A percentile compares a stretch with the other conserved stretches of the same genome.
phyloP scores from a whole-genome alignment of 1,140 invertebrate species.

The Cepaea nemoralis region DNA sequence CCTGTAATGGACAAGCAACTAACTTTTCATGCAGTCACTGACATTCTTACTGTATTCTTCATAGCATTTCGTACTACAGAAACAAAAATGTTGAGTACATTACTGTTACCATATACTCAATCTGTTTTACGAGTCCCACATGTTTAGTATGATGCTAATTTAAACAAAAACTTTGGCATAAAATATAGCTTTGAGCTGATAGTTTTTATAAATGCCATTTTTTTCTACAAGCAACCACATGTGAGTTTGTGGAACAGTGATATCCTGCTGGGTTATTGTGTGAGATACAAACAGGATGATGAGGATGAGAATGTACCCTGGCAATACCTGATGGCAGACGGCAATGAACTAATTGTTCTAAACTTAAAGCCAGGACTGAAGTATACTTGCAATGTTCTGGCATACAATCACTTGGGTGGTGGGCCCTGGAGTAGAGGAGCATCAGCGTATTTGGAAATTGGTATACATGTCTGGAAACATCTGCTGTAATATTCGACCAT shows the following conservation, averaged over 20 bases:
- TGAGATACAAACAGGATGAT: constrained; percentile 35
- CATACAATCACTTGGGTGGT: constrained; percentile 43
- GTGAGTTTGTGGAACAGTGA: constrained; percentile 46
- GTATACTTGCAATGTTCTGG: constrained; percentile 44
- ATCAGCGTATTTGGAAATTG: constrained; percentile 42
- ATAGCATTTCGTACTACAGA: no score
- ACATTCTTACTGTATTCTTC: no score
- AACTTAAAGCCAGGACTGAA: constrained; percentile 25
- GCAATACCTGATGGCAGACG: constrained; percentile 36
- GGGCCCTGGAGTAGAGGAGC: constrained; percentile 44
- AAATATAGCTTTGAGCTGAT: not conserved
- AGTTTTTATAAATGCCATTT: not conserved
- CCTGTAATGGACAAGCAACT: no score
- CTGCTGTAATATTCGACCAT: not conserved
- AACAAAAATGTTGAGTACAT: no score
- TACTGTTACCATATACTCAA: no score
- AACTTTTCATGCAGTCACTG: no score
- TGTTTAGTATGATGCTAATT: no score
- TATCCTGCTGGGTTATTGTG: constrained; percentile 39
- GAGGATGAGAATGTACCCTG: constrained; percentile 14
- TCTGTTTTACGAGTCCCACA: no score
- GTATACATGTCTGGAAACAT: constrained; percentile 34
- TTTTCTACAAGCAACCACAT: constrained; percentile 40
- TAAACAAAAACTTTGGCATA: no score
- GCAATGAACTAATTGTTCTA: not conserved